phyloP scores from a whole-genome alignment of 2,888 invertebrate species.

The Tryphoninae sp. region DNA sequence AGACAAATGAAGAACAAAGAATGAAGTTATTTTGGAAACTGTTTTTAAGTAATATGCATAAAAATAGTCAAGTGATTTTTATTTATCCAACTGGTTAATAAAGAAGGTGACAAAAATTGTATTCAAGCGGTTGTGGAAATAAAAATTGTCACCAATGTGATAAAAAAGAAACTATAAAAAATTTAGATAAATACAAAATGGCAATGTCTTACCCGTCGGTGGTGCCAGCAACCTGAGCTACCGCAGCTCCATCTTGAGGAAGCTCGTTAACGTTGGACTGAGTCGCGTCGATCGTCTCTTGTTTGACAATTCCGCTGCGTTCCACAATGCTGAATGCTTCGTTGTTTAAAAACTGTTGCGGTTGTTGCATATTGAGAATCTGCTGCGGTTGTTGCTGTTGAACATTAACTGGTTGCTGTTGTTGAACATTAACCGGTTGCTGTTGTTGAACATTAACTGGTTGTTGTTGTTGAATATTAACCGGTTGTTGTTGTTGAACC shows the following conservation, averaged over 20 bases:
- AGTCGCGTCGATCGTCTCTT: slow-evolving; percentile 75
- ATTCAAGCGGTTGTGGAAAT: no score
- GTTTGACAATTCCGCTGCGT: slow-evolving; percentile 70
- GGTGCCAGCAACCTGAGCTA: slow-evolving; percentile 45
- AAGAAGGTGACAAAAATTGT: neutral
- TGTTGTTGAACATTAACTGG: slow-evolving; percentile 59
- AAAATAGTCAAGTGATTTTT: neutral
- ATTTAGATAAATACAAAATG: neutral
- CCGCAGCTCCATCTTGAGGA: slow-evolving; percentile 31
- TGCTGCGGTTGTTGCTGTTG: slow-evolving; percentile 61
- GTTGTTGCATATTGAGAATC: slow-evolving; percentile 27
- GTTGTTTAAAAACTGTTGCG: slow-evolving; percentile 70
- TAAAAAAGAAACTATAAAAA: no score
- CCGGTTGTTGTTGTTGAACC: slow-evolving; percentile 51
- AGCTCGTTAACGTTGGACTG: slow-evolving; percentile 69
- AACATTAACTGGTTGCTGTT: slow-evolving; percentile 55
- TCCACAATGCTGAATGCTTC: slow-evolving; percentile 69
- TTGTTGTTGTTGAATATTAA: slow-evolving; percentile 61
- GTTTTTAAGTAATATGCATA: neutral
- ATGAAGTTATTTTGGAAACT: neutral
- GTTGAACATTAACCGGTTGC: slow-evolving; percentile 56
- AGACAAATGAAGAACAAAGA: slow-evolving; percentile 6
- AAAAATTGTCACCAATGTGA: no score
- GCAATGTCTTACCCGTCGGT: slow-evolving; percentile 60
- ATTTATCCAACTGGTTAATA: neutral